A percentile compares a stretch with the other conserved stretches of the same genome.
These are phyloP conservation scores for Mobula hypostoma DNA, from an alignment of 2,113 vertebrate genomes.

Conservation along the genomic window DNA sequence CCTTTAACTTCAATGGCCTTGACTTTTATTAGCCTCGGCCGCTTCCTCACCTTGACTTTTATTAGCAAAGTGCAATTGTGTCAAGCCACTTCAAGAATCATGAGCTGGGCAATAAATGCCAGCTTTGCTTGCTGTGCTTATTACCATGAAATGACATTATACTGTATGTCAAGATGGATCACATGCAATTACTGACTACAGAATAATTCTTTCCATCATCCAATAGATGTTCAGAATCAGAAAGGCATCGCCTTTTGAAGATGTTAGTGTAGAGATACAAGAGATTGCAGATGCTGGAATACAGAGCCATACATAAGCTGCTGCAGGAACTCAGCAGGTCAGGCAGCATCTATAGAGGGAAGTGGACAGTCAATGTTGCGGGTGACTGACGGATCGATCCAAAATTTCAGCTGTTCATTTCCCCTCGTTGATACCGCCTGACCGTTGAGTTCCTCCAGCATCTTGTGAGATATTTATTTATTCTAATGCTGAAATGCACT, in stretches of 20 bases:
- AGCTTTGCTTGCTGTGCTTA: not conserved
- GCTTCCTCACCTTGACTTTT: not conserved
- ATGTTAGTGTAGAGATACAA: too few species aligned
- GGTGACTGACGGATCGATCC: too few species aligned
- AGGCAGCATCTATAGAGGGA: too few species aligned
- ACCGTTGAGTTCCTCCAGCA: too few species aligned
- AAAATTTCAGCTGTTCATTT: too few species aligned
- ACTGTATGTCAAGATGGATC: not conserved
- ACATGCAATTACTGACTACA: not conserved
- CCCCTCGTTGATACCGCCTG: too few species aligned
- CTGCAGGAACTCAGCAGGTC: too few species aligned
- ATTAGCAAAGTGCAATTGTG: not conserved
- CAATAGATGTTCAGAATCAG: not conserved
- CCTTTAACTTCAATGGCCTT: not conserved
- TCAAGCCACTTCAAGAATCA: not conserved
- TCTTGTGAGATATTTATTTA: too few species aligned
- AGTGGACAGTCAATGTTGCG: too few species aligned
- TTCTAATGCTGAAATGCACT: not conserved
- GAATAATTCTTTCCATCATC: not conserved
- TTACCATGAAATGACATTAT: not conserved
- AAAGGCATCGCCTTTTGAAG: too few species aligned
- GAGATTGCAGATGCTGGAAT: too few species aligned
- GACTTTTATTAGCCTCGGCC: not conserved
- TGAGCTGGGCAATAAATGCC: not conserved
- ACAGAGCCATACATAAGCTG: too few species aligned